Evolutionary conservation across 2,797 vertebrate genomes (phyloP), one percentile per base, ranked within the genome.

Genomic region (Danio aesculapii): DNA sequence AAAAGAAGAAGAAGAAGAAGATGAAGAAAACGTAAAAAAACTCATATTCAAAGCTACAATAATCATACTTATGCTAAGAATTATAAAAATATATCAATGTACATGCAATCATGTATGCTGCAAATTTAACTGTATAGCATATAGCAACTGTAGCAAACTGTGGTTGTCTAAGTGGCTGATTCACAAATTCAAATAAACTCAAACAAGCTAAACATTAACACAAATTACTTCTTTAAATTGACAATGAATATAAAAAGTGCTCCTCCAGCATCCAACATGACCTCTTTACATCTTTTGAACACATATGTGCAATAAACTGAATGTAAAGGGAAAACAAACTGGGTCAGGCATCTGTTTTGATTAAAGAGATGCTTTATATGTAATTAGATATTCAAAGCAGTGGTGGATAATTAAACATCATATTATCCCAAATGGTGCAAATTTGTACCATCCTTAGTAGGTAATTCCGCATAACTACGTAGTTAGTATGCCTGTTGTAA

Each of bases 211-310:
- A 88, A 89, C 91, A 85, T 81, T 82, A 70, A 89, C 88, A 85
- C 87, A 93, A 88, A 88, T 81, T 88, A 90, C 82, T 87, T 92
- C 89, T 90, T 86, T 93, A 93, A 94, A 30, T 92, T 52, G 73
- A 16, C 58, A 81, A 66, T 85, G 58, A 44, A 69, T 75, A 74
- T 81, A 69, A 61, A 81, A 81, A 78, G 74, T 53, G 63, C 50
- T 83, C 58, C n/a, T n/a, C 68, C 58, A 49, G 75, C 69, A 71
- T 81, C 17, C 64, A 46, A 85, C 74, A 62, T 75, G 68, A 85
- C 78, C 77, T 76, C 39, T 14, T 83, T 83, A 85, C 69, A 81
- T 75, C 55, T 82, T 76, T 72, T 14, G 16, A 76, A 61, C 58
- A 79, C 17, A 66, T 68, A 81, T 75, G 52, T 63, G 49, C 73